Evolutionary conservation across 2,113 vertebrate species (phyloP), one percentile per base, ranked within the genome.

Genomic region (Todiramphus saurophagus): DNA sequence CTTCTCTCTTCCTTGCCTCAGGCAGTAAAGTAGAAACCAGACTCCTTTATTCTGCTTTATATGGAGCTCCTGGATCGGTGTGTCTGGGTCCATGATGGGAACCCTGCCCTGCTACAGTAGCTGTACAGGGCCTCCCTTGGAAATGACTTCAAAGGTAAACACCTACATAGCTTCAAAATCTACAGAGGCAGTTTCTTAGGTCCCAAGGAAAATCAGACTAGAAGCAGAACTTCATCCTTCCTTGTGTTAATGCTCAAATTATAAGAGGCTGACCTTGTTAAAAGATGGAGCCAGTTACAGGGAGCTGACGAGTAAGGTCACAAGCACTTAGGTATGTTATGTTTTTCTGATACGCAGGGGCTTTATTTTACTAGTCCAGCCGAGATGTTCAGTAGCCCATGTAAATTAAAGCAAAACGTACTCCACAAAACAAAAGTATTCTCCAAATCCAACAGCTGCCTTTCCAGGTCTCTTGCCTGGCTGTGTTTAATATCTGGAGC

Each of bases 301-400:
- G 20, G 19, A 67, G 23, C 41, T 62, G 9, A 25, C 13, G 41
- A 2, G 14, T 8, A 56, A 41, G 6, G 17, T 59, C 28, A 37
- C 1, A 7, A 60, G 7, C 37, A 7, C 72, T 2, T 8, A 4
- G 50, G 9, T 10, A 10, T 2, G 2, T 77, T 50, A 9, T 0
- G 0, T 69, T 81, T n/a, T 81, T 78, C 60, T 74, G 44, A 30
- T 67, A 43, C 43, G 21, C 13, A 35, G n/a, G 25, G 31, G 41
- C 9, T 0, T 0, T 67, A 2, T 12, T 86, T 92, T 88, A 53
- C 37, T 80, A 35, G 20, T 11, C 27, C 10, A 23, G 0, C 37
- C 39, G 0, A 16, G 58, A 14, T 62, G 10, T 41, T 94, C 15
- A 25, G 5, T 51, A 48, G 18, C 30, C 41, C 14, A 37, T 44